Evolutionary conservation across 92 coral and sea anemone species (phyloP).

Genomic region (Umimayanthus kanabou): DNA sequence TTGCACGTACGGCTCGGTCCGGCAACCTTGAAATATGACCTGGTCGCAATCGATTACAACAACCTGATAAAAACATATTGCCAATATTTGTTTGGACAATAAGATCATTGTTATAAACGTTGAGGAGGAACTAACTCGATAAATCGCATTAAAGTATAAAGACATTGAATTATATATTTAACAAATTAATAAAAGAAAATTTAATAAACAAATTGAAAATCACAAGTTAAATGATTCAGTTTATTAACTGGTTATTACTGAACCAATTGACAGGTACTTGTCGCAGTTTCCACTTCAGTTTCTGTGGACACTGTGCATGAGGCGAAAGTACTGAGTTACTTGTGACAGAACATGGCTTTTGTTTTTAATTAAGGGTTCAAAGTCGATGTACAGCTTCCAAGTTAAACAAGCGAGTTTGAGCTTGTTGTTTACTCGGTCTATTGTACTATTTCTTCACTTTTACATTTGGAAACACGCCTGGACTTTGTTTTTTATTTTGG

Average conservation of each 20-base stretch:
- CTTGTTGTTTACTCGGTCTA: neutral
- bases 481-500: neutral
- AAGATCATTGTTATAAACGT: neutral
- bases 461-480: neutral
- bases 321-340: neutral
- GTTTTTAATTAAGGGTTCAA: neutral
- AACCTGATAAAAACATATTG: neutral
- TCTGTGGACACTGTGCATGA: neutral
- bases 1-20: neutral
- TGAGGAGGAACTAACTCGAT: neutral
- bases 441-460: neutral
- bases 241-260: too few species aligned
- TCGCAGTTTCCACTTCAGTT: neutral
- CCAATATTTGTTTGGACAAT: neutral
- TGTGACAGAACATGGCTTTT: neutral
- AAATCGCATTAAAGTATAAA: neutral
- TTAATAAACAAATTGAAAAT: too few species aligned
- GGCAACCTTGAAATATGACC: slow-evolving; percentile 17
- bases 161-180: too few species aligned
- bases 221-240: too few species aligned
- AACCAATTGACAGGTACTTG: neutral
- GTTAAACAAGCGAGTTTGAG: neutral
- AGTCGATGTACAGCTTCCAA: neutral
- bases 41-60: neutral
- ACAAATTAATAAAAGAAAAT: neutral